Conservation (phyloP, 2,888 invertebrate genomes). For the Sminthurinus aureus region DNA sequence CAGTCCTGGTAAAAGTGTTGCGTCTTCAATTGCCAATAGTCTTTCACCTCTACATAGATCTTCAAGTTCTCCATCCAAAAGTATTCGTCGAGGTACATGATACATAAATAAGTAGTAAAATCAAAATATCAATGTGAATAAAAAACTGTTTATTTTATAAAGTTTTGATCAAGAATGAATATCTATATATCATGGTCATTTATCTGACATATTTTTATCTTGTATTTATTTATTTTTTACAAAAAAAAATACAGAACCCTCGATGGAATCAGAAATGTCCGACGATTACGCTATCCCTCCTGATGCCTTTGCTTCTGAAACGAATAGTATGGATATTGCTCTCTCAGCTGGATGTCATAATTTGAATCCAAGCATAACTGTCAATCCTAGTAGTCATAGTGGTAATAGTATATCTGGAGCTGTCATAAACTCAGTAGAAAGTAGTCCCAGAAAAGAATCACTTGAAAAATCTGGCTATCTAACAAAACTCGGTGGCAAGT, state of each 20-base stretch:
- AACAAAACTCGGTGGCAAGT: conserved; percentile 89
- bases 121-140: background rate
- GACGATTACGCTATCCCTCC: conserved; percentile 97
- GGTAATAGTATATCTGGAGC: conserved; percentile 46
- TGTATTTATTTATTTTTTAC: conserved; percentile 23
- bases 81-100: conserved; percentile 59
- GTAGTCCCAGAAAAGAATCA: conserved; percentile 74
- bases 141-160: background rate
- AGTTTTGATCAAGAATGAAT: too few relatives aligned
- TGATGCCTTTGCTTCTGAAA: conserved; percentile 85
- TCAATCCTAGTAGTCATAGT: conserved; percentile 62
- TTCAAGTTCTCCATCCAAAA: conserved; percentile 61
- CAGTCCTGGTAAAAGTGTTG: conserved; percentile 63
- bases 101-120: background rate
- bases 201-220: too few relatives aligned
- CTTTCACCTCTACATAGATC: conserved; percentile 60
- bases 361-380: conserved; percentile 47
- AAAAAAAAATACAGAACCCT: conserved; percentile 64
- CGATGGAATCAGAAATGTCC: conserved; percentile 91
- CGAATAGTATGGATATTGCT: conserved; percentile 68
- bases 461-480: conserved; percentile 90
- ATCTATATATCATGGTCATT: too few relatives aligned
- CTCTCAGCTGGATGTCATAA: conserved; percentile 59
- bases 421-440: conserved; percentile 54
- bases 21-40: conserved; percentile 61